Conservation (phyloP, 2,113 vertebrate genomes). For the Mellivora capensis region DNA sequence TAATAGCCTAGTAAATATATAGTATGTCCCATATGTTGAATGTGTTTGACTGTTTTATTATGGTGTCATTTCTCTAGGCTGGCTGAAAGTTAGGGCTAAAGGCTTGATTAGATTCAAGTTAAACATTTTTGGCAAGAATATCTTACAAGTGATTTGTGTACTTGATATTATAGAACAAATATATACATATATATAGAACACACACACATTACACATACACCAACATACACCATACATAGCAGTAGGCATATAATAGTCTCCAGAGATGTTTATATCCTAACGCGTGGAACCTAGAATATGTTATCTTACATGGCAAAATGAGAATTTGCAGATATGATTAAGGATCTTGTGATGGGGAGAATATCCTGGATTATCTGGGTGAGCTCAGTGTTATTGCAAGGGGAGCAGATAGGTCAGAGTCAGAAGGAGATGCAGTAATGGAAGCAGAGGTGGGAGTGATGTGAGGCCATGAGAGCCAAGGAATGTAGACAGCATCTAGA, state of each 20-base stretch:
- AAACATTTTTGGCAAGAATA: not conserved
- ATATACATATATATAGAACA: too few relatives aligned
- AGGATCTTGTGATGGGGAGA: not conserved
- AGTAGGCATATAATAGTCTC: not conserved
- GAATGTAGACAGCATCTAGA: not conserved
- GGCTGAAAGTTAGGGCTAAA: not conserved
- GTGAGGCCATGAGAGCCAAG: not conserved
- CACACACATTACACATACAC: too few relatives aligned
- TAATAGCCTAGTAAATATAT: not conserved
- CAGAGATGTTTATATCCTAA: not conserved
- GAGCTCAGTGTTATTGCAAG: not conserved
- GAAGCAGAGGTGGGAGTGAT: not conserved
- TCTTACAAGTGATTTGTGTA: not conserved
- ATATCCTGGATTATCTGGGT: not conserved
- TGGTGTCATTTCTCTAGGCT: not conserved
- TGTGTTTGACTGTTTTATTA: not conserved
- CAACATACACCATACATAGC: not conserved
- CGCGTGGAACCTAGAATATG: not conserved
- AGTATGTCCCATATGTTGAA: not conserved
- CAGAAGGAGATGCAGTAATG: not conserved
- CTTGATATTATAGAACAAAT: not conserved
- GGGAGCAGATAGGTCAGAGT: too few relatives aligned
- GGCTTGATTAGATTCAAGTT: not conserved
- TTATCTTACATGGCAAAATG: not conserved
- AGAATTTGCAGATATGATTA: not conserved